A percentile compares a stretch with the other conserved stretches of the same genome.
Conservation (phyloP, 2,888 invertebrate species). For the Hetaerina titia region DNA sequence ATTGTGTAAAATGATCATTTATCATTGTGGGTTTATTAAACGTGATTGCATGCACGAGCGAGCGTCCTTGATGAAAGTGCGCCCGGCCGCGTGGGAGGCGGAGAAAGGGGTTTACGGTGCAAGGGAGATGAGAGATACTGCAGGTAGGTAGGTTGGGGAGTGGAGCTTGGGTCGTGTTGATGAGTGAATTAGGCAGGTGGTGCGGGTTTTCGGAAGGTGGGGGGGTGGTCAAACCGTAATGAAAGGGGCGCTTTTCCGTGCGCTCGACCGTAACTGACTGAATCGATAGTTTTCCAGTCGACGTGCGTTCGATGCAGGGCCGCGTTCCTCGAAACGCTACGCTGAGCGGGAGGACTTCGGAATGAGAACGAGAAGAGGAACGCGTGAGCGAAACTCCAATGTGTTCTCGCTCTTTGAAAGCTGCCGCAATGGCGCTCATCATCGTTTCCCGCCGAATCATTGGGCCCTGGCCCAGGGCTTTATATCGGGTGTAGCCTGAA, state of each 20-base stretch:
- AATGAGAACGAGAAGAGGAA: neutral
- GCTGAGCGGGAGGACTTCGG: neutral
- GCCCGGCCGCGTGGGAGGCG: neutral
- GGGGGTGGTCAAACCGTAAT: neutral
- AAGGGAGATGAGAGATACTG: neutral
- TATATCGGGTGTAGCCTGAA: neutral
- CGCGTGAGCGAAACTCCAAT: neutral
- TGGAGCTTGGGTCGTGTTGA: neutral
- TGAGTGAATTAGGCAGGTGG: slow-evolving; percentile 27
- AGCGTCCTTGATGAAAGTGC: neutral
- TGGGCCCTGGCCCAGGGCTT: neutral
- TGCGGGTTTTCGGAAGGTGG: neutral
- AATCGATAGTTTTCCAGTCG: slow-evolving; percentile 35
- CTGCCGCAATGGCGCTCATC: neutral
- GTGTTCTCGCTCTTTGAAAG: neutral
- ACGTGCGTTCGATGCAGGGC: slow-evolving; percentile 12
- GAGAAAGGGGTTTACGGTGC: neutral
- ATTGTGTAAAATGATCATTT: neutral
- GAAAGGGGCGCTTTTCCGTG: slow-evolving; percentile 31
- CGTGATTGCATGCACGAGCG: neutral
- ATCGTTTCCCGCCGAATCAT: slow-evolving; percentile 8
- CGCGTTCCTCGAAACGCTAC: neutral
- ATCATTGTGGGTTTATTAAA: neutral
- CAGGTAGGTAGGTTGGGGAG: neutral
- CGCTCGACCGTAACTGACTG: neutral